Evolutionary conservation across 1,140 invertebrate genomes (phyloP), one percentile per base, ranked within the genome.

Genomic region (Papilio machaon): DNA sequence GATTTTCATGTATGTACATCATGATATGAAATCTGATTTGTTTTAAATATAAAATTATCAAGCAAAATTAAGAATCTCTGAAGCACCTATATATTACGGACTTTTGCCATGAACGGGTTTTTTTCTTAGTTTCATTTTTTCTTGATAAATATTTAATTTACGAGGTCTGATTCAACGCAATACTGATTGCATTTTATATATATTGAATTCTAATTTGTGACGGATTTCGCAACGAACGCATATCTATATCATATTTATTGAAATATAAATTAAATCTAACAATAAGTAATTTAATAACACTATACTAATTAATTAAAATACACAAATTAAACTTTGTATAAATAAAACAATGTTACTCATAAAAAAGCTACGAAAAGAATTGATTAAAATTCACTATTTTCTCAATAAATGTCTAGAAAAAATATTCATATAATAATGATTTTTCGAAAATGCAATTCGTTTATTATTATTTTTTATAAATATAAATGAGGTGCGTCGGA

Each of bases 21-120:
- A 90, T 93, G 93, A 94, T 94, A 94, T 94, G 93, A 93, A 83
- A 89, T 85, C 77, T 79, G 86, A 87, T 87, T 88, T 86, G 86
- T 85, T 89, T 90, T 58, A 58, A 58, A 87, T 85, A 84, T 85
- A 84, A 90, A 87, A 88, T 90, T 88, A 88, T 90, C 30, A 90
- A 87, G 88, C 88, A 87, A 89, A 91, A 85, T 82, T 82, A 90
- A 93, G 43, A 87, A 83, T 85, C 83, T 85, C 76, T 81, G 64
- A 93, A 94, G 92, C 92, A 92, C 91, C 91, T 91, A 91, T 84
- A 79, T 19, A 79, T 13, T 64, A 58, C 23, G 77, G 77, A 79
- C 30, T 67, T 79, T 64, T 79, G 38, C 77, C 58, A 79, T 79
- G 77, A 79, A 79, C 43, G 58, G 43, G 54, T 67, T 79, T 43